These are phyloP conservation scores for Pedetes capensis DNA, from an alignment of 2,113 vertebrate genomes.

Conservation along the genomic window DNA sequence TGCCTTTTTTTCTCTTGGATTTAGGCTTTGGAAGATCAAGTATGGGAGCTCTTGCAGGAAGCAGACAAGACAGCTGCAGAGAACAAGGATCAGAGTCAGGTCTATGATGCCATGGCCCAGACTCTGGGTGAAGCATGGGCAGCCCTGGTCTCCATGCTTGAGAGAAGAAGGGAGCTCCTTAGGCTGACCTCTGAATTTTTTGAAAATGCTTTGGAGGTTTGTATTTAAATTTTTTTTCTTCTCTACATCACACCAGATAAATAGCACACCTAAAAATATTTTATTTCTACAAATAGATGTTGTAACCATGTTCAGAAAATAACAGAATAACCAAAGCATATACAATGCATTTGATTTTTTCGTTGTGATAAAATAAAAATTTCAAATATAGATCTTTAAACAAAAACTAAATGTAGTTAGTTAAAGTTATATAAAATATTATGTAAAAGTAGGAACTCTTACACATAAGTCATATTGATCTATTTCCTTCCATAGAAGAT, in stretches of 20 bases:
- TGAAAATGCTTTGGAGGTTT: slow-evolving; percentile 88
- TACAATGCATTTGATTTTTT: neutral
- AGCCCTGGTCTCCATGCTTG: slow-evolving; percentile 86
- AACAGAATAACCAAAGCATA: neutral
- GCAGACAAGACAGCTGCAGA: slow-evolving; percentile 87
- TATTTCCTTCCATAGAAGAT: slow-evolving; percentile 9
- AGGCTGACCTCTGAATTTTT: slow-evolving; percentile 88
- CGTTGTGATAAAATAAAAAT: slow-evolving; percentile 10
- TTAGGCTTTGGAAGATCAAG: slow-evolving; percentile 89
- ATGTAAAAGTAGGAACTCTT: neutral
- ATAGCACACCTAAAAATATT: neutral
- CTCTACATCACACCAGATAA: neutral
- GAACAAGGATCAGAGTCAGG: slow-evolving; percentile 81
- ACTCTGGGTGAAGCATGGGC: slow-evolving; percentile 91
- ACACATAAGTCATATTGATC: neutral
- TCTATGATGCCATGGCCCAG: slow-evolving; percentile 89
- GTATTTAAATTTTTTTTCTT: slow-evolving; percentile 61
- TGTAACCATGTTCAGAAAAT: neutral
- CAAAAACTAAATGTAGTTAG: neutral
- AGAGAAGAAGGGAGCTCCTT: slow-evolving; percentile 88
- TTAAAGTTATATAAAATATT: slow-evolving; percentile 35
- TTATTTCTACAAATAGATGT: neutral
- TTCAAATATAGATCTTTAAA: slow-evolving; percentile 23
- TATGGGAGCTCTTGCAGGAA: slow-evolving; percentile 87
- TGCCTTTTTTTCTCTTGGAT: neutral